Evolutionary conservation across 2,113 vertebrate species (phyloP).

Genomic region (Turdus rufiventris): DNA sequence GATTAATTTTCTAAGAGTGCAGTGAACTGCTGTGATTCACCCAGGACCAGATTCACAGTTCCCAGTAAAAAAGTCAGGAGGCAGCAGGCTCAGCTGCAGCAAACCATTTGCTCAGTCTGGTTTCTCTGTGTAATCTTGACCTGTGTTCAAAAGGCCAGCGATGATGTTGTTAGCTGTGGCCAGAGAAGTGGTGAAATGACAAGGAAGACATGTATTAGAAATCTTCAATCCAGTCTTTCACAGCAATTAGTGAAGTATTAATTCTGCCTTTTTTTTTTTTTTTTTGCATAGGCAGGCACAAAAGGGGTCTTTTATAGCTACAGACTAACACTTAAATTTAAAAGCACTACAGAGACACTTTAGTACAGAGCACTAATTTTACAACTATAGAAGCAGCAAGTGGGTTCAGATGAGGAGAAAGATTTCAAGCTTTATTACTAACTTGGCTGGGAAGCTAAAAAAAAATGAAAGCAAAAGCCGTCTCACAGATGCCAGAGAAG

Average conservation of each 20-base stretch:
- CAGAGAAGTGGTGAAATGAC: background rate
- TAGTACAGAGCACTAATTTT: constrained; percentile 5
- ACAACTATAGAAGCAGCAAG: constrained; percentile 28
- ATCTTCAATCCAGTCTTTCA: background rate
- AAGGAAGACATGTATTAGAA: background rate
- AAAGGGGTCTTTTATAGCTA: background rate
- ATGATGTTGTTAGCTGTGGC: background rate
- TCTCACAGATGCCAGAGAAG: background rate
- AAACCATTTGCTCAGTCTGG: background rate
- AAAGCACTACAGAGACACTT: constrained; percentile 51
- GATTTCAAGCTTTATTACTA: background rate
- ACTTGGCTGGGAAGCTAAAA: background rate
- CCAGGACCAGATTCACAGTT: background rate
- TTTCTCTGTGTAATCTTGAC: background rate
- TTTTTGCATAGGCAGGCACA: constrained; percentile 2
- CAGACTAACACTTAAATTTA: constrained; percentile 8
- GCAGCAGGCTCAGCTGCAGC: background rate
- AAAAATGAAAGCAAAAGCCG: background rate
- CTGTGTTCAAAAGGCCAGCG: background rate
- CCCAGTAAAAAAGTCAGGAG: background rate
- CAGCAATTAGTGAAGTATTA: background rate
- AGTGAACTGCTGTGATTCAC: background rate
- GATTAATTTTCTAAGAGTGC: background rate
- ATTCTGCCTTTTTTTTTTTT: background rate
- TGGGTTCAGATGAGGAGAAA: background rate